Evolutionary conservation across 1,140 invertebrate species (phyloP).

Genomic region (Nymphalis io): DNA sequence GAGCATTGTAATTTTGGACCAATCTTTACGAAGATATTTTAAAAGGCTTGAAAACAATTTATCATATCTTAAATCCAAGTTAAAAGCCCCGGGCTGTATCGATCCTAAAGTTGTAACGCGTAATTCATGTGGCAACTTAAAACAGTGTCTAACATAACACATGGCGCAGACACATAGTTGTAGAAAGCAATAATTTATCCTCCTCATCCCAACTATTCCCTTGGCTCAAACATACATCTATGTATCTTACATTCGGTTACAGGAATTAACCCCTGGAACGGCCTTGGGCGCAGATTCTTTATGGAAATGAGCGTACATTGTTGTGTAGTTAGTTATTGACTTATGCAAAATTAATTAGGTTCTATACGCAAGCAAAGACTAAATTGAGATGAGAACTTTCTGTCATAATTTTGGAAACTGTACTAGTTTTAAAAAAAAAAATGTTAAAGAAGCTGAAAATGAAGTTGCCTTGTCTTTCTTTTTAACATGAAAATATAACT

Average conservation of each 20-base stretch:
- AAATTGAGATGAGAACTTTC: no score
- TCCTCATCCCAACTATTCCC: constrained; percentile 78
- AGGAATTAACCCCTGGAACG: constrained; percentile 47
- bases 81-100: constrained; percentile 35
- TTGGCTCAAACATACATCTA: constrained; percentile 68
- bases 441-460: no score
- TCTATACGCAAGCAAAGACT: no score
- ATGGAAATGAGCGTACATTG: constrained; percentile 18
- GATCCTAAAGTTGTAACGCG: constrained; percentile 48
- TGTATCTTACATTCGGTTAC: constrained; percentile 57
- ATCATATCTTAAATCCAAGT: constrained; percentile 26
- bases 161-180: constrained; percentile 77
- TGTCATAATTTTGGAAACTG: no score
- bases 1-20: no score
- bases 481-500: no score
- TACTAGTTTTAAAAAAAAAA: no score
- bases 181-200: constrained; percentile 78
- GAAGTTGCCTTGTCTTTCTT: no score
- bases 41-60: constrained; percentile 1
- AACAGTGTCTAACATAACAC: constrained; percentile 74
- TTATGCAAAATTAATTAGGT: neutral
- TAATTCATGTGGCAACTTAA: constrained; percentile 71
- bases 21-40: no score
- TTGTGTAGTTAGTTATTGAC: neutral
- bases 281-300: constrained; percentile 16